Percentiles rank a stretch among this genome's conserved stretches.
Conservation (phyloP, 30 jellyfish, hydroid and myxozoan genomes). For the Euphysa ruthae region DNA sequence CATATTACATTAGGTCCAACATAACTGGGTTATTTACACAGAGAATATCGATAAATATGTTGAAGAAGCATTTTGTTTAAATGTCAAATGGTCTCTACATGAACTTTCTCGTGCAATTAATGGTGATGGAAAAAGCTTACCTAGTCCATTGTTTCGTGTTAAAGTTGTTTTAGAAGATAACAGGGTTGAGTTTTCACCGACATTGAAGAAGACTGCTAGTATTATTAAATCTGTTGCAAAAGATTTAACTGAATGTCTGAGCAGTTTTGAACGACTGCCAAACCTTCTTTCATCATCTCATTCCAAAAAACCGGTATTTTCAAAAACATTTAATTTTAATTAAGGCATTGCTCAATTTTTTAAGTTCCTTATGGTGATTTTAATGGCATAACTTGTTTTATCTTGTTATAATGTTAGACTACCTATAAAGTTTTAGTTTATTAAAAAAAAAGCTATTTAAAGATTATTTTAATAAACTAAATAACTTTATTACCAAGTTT, state of each 20-base stretch:
- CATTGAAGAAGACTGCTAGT: conserved; percentile 48
- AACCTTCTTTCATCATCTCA: conserved; percentile 51
- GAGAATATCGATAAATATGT: conserved; percentile 80
- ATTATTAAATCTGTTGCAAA: conserved; percentile 66
- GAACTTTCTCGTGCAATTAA: conserved; percentile 82
- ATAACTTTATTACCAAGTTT: no score
- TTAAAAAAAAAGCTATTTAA: no score
- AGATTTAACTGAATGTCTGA: conserved; percentile 55
- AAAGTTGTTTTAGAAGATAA: conserved; percentile 79
- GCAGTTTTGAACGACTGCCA: conserved; percentile 72
- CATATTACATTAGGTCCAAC: conserved; percentile 66
- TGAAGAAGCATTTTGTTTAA: conserved; percentile 88
- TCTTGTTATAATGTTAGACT: no score
- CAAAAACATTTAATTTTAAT: no score
- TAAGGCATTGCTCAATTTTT: no score
- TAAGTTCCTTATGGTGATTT: no score
- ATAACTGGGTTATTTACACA: conserved; percentile 74
- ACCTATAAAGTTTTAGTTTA: no score
- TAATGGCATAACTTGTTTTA: no score
- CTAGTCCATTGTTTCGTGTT: conserved; percentile 80
- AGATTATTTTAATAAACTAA: no score
- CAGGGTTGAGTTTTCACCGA: conserved; percentile 83
- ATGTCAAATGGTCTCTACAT: conserved; percentile 87
- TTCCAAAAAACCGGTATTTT: conserved; percentile 71
- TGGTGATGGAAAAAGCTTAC: conserved; percentile 90